Base-by-base conservation (phyloP, 2,797 vertebrate species). In the Scleropages formosus region DNA sequence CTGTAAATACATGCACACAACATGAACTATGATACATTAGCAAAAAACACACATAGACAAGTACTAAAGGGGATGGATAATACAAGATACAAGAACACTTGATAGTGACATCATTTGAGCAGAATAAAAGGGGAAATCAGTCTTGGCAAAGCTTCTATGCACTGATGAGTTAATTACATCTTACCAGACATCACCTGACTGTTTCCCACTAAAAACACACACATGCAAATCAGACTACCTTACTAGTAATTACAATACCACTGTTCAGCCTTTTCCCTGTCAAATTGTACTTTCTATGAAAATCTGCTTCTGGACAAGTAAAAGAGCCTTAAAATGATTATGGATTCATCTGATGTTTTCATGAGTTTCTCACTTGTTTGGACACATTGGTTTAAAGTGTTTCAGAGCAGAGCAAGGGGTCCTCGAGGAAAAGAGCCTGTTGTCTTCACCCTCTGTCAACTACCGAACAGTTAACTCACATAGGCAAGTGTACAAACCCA, bases 101-200 rank as follows among this genome's bases (percentile, higher is more conserved):
- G 39, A 39, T 6, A 2, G n/a, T n/a, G 31, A 39, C 31, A 39
- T 39, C 6, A 6, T 20, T 59, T 20, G 8, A 3, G 69, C 51
- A 69, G 67, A 69, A 18, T 22, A 51, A 46, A 53, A 20, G 18
- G 11, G 53, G 18, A 56, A 18, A 56, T 56, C 53, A 56, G 1
- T 18, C 53, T 18, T 56, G 53, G 49, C 24, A 69, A 22, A 27
- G 15, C 26, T 56, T 4, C 68, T 22, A 24, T 59, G 27, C 31
- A 26, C 24, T n/a, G 24, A 72, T 72, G 49, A 27, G 69, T 72
- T 58, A 72, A 58, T 72, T 72, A 72, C 53, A 72, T 4, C 51
- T 18, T 56, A 51, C 12, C 26, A 9, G 18, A 31, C 58, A 46
- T 39, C 59, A 20, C 20, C 16, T 20, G 59, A 59, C 4, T 20